Percentiles rank a stretch among this genome's conserved stretches.
Conservation (phyloP, 2,888 invertebrate genomes). For the Scaeva pyrastri region DNA sequence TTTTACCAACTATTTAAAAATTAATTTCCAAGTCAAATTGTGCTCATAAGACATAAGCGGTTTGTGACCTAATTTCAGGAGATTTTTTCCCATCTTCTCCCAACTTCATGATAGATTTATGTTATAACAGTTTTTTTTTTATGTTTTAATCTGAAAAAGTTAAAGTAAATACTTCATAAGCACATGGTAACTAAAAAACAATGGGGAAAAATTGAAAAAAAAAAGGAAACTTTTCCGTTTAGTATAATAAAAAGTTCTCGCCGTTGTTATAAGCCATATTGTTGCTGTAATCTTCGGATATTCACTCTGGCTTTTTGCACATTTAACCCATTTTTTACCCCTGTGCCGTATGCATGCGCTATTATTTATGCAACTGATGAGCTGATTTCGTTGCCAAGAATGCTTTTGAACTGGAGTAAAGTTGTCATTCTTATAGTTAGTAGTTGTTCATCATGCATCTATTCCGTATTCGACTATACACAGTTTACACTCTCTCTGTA, state of each 20-base stretch:
- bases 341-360: neutral
- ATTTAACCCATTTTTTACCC: constrained; percentile 19
- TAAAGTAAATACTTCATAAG: constrained; percentile 16
- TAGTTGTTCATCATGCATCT: constrained; percentile 39
- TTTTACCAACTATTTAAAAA: constrained; percentile 7
- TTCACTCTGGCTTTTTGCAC: constrained; percentile 27
- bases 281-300: constrained; percentile 32
- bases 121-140: neutral
- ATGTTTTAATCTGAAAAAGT: neutral
- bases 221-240: constrained; percentile 6
- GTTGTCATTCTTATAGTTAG: constrained; percentile 45
- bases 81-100: neutral
- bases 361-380: constrained; percentile 69
- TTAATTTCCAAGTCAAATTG: constrained; percentile 13
- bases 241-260: constrained; percentile 26
- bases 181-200: neutral
- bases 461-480: neutral
- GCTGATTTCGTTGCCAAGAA: constrained; percentile 69
- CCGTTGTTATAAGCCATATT: constrained; percentile 44
- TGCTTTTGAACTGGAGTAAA: constrained; percentile 60
- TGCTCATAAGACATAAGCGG: constrained; percentile 9
- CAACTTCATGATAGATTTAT: constrained; percentile 22
- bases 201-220: neutral
- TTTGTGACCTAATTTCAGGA: constrained; percentile 14
- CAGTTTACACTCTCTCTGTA: constrained; percentile 18